Conservation (phyloP, 2,113 vertebrate genomes). For the Sylvietta virens region DNA sequence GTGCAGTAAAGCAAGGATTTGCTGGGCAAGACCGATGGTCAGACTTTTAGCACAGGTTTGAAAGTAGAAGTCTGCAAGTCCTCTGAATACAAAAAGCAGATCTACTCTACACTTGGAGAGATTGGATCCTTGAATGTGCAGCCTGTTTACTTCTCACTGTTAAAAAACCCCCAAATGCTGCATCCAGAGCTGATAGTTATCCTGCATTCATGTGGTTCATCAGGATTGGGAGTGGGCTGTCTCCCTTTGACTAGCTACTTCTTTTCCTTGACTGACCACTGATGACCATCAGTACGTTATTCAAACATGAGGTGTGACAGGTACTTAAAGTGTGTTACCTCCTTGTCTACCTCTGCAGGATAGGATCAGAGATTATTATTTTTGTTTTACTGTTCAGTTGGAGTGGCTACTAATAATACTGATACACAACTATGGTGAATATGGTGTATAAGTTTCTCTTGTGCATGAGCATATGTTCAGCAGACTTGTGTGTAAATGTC, state of each 20-base stretch:
- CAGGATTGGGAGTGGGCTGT: background rate
- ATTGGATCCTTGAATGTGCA: background rate
- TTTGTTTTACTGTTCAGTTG: background rate
- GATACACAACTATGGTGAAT: background rate
- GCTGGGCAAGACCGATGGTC: background rate
- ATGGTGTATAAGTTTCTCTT: background rate
- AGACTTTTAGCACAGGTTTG: background rate
- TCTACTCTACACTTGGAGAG: rapidly evolving
- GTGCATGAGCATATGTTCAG: background rate
- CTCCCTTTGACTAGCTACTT: background rate
- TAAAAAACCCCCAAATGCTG: background rate
- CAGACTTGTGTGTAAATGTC: background rate
- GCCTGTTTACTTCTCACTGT: rapidly evolving
- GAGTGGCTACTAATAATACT: background rate
- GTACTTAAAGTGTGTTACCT: background rate
- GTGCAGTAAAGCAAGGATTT: rapidly evolving
- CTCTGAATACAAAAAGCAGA: background rate
- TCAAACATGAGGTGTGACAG: rapidly evolving
- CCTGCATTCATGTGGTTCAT: background rate
- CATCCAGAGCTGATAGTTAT: background rate
- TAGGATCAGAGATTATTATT: background rate
- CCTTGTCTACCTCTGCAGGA: background rate
- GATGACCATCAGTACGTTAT: background rate
- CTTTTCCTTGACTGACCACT: background rate
- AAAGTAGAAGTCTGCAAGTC: background rate